Base-by-base conservation (phyloP, 2,888 invertebrate species). In the Metopia argyrocephala region DNA sequence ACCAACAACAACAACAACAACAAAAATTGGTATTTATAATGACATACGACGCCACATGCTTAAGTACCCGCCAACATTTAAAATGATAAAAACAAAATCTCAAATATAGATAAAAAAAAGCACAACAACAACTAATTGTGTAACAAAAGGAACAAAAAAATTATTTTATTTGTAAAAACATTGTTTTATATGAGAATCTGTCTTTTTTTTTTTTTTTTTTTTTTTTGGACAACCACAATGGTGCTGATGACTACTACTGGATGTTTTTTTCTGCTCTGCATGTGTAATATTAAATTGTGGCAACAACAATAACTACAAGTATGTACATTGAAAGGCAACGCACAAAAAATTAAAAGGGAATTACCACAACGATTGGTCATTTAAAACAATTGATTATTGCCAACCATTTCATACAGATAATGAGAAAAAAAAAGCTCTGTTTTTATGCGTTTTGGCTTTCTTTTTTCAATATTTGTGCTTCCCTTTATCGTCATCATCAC, bases 21-120 rank as follows among this genome's bases (percentile, higher is more conserved):
- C 61, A 62, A 62, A 61, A 46, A 62, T 61, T 52, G 78, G 78
- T 81, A 81, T 78, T 81, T 81, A 87, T 88, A 88, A 88, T 88
- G 88, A 88, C 88, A 88, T 88, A 87, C 88, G 88, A 88, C 87
- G 87, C 87, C 89, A 88, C 88, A 88, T 88, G 87, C 87, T 86
- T 78, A 87, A 87, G 86, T 84, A 83, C 82, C 83, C 80, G 83
- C 83, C 79, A 76, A 76, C 76, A 79, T 75, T 79, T 68, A 73
- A 70, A 75, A 71, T 75, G 62, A 76, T 68, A 76, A 76, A 74
- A 76, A 73, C 64, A 76, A 68, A 76, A 25, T 65, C n/a, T 61
- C 18, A 64, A 38, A 23, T 12, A 12, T 12, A 56, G 28, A 64
- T 38, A 46, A n/a, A 50, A 12, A 73, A 50, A 31, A 56, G 5